A percentile compares a stretch with the other conserved stretches of the same genome.
Conservation (phyloP, 2,888 invertebrate species). For the Diarsia rubi region DNA sequence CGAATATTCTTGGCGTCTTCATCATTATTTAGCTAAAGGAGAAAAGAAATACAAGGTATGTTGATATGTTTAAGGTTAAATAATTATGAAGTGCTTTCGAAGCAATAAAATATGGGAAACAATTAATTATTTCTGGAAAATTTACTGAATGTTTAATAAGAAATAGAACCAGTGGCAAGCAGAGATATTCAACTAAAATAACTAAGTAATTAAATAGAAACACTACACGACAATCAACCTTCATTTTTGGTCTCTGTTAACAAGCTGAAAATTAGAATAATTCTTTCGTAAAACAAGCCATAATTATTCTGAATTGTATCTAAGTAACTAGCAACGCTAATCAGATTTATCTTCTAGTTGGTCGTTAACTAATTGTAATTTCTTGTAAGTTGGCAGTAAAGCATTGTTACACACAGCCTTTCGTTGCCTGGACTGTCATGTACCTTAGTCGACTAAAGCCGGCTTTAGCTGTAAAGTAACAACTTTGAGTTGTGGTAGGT, state of each 20-base stretch:
- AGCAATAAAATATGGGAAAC: no score
- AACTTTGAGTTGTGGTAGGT: slow-evolving; percentile 25
- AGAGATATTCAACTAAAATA: no score
- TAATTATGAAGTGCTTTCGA: neutral
- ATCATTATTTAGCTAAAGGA: neutral
- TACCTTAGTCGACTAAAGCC: slow-evolving; percentile 9
- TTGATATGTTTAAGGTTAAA: no score
- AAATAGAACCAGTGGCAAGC: no score
- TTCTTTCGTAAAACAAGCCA: neutral
- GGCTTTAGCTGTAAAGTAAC: slow-evolving; percentile 22
- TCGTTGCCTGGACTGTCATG: slow-evolving; percentile 25
- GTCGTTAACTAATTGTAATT: slow-evolving; percentile 26
- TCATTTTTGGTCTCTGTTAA: neutral
- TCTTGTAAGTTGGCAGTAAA: slow-evolving; percentile 33
- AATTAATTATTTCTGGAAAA: neutral
- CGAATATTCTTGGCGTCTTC: neutral
- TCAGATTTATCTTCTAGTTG: slow-evolving; percentile 27
- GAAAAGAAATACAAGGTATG: no score
- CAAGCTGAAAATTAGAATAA: neutral
- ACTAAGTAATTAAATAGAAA: neutral
- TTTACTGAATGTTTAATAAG: neutral
- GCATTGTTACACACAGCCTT: slow-evolving; percentile 32
- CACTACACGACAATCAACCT: neutral
- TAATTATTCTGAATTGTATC: neutral
- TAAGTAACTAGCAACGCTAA: slow-evolving; percentile 4